Evolutionary conservation across 2,113 vertebrate species (phyloP), one percentile per base, ranked within the genome.

Genomic region (Vulpes lagopus): DNA sequence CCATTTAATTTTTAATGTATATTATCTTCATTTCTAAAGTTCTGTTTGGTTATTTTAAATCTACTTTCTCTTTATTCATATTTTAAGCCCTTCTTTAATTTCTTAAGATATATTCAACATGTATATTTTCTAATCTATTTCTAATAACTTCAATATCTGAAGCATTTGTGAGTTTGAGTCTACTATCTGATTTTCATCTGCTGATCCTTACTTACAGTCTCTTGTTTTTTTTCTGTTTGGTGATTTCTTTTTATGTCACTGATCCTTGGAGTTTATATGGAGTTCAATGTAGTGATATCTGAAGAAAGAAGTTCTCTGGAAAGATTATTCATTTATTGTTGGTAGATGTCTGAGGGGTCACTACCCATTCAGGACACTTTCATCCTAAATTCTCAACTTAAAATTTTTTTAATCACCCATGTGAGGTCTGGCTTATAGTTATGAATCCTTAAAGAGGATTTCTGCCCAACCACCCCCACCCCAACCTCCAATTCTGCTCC

Each of bases 1-100:
- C 25, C 16, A 57, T 43, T 94, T 85, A 53, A 25, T 80, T 92
- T 94, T 79, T 57, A 69, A 30, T 55, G 14, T 87, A 15, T 69
- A 80, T 86, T 81, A 57, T n/a, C 67, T 91, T 93, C 90, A 80
- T 67, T 94, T 93, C 25, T 81, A 74, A 89, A 81, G 12, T 43
- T 93, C 32, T 55, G 2, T 73, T 92, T 74, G 38, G 19, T 96
- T 92, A 65, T 65, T 76, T 85, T 12, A 67, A 87, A 49, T 74
- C 80, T 71, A 4, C 22, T 64, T 74, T 85, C 57, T 81, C 76
- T 86, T 51, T 32, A 55, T 27, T 60, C n/a, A 30, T 35, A 57
- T 51, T 64, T 95, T 85, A 93, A 93, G 43, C 59, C 35, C 93
- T 27, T 79, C 30, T 38, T 93, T 65, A 82, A 78, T 90, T 84